Evolutionary conservation across 2,888 invertebrate species (phyloP), one percentile per base, ranked within the genome.

Genomic region (Caradrina kadenii): DNA sequence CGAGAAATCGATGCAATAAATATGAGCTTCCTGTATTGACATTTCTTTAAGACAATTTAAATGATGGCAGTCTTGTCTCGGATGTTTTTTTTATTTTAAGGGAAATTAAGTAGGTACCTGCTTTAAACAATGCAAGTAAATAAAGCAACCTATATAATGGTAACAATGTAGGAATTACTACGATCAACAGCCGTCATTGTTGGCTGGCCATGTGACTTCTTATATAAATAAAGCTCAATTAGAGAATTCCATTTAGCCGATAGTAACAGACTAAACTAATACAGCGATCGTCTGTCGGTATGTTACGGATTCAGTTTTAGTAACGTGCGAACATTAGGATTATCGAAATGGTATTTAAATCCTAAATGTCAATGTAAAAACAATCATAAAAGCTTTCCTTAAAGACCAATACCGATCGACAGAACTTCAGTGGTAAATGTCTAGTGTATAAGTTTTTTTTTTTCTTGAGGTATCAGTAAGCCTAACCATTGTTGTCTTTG

Each of bases 11-110:
- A 77, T 68, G 63, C 65, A 73, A 64, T 76, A 76, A 80, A 73
- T 55, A 66, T 31, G 55, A 61, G 50, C 75, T 84, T 82, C 79
- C 80, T 73, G 74, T 68, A 76, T 84, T 64, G 63, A 54, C 52
- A 68, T 69, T 63, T 21, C 22, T 69, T 62, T 71, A 64, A 68
- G 68, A 72, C 56, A 26, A 63, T 80, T 80, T 80, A 71, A 80
- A 76, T 61, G 50, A 78, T 70, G 49, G 59, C 35, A 76, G 31
- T 48, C 61, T 78, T 48, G 35, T 17, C 45, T 63, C 42, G 55
- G 62, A 76, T 62, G 15, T 59, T 63, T 80, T 62, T 45, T 17
- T 45, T 42, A 15, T 60, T 63, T 54, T 19, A 54, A 61, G 8
- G 4, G 26, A 22, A 31, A 59, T 62, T 50, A 50, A 45, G 64